These are phyloP conservation scores for Drosophila ercepeae DNA, from an alignment of 1,140 invertebrate genomes.

Conservation along the genomic window DNA sequence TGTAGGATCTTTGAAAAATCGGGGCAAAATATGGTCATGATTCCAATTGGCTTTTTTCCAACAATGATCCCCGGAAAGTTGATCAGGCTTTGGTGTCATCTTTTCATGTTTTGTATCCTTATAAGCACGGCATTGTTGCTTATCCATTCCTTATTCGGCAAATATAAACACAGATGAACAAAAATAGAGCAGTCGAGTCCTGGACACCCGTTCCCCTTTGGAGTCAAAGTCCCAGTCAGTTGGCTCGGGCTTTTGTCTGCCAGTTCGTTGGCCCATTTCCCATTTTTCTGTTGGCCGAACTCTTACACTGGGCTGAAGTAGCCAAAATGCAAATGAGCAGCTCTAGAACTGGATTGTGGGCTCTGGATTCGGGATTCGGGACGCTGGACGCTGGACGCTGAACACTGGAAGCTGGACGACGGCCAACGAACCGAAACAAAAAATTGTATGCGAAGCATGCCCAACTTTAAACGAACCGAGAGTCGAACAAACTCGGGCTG, in stretches of 20 bases:
- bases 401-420: conserved; percentile 15
- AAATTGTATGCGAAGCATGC: conserved; percentile 18
- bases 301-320: conserved; percentile 18
- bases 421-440: conserved; percentile 28
- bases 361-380: neutral
- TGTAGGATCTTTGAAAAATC: too few relatives aligned
- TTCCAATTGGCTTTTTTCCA: neutral
- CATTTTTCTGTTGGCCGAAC: conserved; percentile 25
- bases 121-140: neutral
- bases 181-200: conserved; percentile 17
- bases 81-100: conserved; percentile 13
- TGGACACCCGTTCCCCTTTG: conserved; percentile 16
- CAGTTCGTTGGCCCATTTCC: conserved; percentile 46
- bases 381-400: conserved; percentile 17
- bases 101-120: neutral
- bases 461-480: conserved; percentile 53
- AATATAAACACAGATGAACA: conserved; percentile 5
- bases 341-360: conserved; percentile 35
- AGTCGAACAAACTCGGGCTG: conserved; percentile 40
- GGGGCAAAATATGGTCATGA: too few relatives aligned
- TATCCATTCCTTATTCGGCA: neutral
- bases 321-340: conserved; percentile 58
- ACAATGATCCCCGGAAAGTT: neutral
- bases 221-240: conserved; percentile 10
- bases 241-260: conserved; percentile 31